These are phyloP conservation scores for Podilymbus podiceps DNA, from an alignment of 2,113 vertebrate species.

Conservation along the genomic window DNA sequence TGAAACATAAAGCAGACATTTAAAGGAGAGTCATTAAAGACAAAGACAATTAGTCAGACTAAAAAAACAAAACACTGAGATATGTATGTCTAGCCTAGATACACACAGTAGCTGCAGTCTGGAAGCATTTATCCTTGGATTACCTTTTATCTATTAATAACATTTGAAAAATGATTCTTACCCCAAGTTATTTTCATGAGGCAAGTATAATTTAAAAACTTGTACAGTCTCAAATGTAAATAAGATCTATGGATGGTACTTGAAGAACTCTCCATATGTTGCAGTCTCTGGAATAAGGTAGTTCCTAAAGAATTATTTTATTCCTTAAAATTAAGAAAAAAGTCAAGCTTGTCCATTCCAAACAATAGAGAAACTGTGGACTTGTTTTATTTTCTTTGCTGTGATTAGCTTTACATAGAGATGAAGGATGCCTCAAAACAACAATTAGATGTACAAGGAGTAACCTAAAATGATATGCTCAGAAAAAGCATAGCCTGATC, in stretches of 20 bases:
- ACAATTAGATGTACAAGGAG: neutral
- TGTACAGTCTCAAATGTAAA: neutral
- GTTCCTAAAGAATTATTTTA: neutral
- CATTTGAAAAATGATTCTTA: constrained; percentile 51
- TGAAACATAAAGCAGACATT: constrained; percentile 62
- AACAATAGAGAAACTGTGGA: neutral
- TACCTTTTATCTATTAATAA: constrained; percentile 68
- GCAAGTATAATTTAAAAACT: constrained; percentile 38
- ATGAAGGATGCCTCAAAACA: neutral
- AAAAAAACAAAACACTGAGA: constrained; percentile 57
- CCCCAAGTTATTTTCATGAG: constrained; percentile 44
- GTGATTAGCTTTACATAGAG: neutral
- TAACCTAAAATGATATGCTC: neutral
- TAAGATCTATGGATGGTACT: neutral
- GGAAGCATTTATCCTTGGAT: constrained; percentile 64
- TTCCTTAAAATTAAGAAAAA: neutral
- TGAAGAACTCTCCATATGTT: neutral
- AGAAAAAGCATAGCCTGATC: neutral
- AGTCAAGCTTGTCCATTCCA: neutral
- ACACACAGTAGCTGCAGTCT: constrained; percentile 65
- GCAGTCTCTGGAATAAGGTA: neutral
- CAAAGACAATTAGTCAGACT: constrained; percentile 72
- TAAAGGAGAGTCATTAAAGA: constrained; percentile 52
- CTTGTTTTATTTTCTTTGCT: neutral
- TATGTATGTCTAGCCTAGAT: constrained; percentile 61